phyloP scores from a whole-genome alignment of 2,797 vertebrate species.

The Xenentodon cancila region DNA sequence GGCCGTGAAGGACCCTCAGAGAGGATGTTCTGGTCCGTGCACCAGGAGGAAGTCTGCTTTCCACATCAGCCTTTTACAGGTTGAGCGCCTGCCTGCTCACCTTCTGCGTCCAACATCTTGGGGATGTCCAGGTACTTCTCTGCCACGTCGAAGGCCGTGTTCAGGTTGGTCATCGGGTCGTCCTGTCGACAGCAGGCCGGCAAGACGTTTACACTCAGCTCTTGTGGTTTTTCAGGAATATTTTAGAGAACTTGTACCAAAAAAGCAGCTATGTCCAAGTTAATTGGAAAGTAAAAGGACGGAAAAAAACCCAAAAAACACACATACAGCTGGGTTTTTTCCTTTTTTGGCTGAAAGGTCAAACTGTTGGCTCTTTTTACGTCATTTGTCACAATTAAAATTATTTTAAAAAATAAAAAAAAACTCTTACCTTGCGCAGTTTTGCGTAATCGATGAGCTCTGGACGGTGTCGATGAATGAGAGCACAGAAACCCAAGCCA shows the following conservation, averaged over 20 bases:
- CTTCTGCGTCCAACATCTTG: constrained; percentile 97
- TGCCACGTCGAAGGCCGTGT: constrained; percentile 94
- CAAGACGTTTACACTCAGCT: neutral
- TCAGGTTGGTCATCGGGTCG: constrained; percentile 94
- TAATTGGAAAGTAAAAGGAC: neutral
- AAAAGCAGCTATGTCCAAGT: no score
- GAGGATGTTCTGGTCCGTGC: constrained; percentile 8
- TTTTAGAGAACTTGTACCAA: no score
- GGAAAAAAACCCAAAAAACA: no score
- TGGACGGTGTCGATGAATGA: constrained; percentile 98
- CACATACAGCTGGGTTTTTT: neutral
- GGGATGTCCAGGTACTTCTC: constrained; percentile 96
- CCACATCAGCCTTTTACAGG: neutral
- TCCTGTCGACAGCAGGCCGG: constrained; percentile 76
- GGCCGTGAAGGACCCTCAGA: neutral
- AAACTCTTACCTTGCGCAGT: constrained; percentile 89
- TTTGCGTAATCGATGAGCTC: constrained; percentile 98
- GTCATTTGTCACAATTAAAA: neutral
- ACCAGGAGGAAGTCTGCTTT: neutral
- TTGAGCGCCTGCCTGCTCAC: constrained; percentile 74
- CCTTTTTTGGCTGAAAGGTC: neutral
- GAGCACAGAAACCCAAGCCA: constrained; percentile 96
- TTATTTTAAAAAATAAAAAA: neutral
- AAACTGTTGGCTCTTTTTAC: neutral
- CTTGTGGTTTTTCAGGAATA: no score